Evolutionary conservation across 2,888 invertebrate species (phyloP).

Genomic region (Busseola fusca): DNA sequence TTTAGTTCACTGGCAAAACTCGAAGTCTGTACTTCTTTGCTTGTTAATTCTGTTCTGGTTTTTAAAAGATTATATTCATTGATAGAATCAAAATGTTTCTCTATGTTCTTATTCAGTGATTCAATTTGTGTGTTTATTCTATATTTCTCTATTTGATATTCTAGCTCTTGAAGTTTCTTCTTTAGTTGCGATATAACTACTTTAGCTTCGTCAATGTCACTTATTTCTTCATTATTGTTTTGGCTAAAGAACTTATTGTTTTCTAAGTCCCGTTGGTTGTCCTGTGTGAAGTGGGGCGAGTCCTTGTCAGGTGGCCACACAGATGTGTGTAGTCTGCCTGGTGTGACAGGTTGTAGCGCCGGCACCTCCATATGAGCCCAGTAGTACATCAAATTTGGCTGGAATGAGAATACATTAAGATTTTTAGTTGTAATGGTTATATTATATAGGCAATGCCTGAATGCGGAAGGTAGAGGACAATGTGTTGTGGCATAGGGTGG

Average conservation of each 20-base stretch:
- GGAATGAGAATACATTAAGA: constrained; percentile 63
- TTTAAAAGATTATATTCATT: constrained; percentile 68
- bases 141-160: constrained; percentile 81
- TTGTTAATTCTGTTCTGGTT: constrained; percentile 72
- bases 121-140: constrained; percentile 80
- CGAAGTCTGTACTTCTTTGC: constrained; percentile 78
- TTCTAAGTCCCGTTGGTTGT: constrained; percentile 72
- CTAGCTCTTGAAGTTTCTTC: constrained; percentile 78
- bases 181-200: constrained; percentile 78
- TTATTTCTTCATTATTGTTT: constrained; percentile 82
- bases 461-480: not conserved
- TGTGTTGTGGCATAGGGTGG: not conserved
- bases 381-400: constrained; percentile 97
- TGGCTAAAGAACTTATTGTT: constrained; percentile 73
- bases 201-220: constrained; percentile 81
- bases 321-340: constrained; percentile 92
- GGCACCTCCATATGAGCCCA: constrained; percentile 95
- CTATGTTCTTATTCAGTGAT: constrained; percentile 77
- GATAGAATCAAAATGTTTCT: constrained; percentile 70
- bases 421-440: not conserved
- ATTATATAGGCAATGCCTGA: too few species aligned
- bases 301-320: constrained; percentile 92
- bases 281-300: constrained; percentile 66
- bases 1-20: constrained; percentile 71
- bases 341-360: constrained; percentile 91